Evolutionary conservation across 2,113 vertebrate species (phyloP).

Genomic region (Clarias macrocephalus): DNA sequence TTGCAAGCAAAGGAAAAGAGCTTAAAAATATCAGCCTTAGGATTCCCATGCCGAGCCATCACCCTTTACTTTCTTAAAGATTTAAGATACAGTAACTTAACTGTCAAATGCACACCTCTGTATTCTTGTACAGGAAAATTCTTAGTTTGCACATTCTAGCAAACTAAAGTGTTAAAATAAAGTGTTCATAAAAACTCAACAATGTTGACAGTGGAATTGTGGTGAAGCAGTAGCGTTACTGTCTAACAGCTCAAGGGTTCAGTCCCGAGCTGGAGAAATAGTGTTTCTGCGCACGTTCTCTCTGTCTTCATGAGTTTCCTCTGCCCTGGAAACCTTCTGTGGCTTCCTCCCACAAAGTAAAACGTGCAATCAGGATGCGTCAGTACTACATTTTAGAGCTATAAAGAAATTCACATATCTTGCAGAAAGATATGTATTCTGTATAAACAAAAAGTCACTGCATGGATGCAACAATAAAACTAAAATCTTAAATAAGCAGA

Average conservation of each 20-base stretch:
- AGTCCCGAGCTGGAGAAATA: not conserved
- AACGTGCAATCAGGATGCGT: not conserved
- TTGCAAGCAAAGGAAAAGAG: not conserved
- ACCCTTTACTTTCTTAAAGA: not conserved
- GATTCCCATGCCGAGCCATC: not conserved
- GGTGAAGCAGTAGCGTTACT: not conserved
- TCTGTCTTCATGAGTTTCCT: conserved; percentile 8
- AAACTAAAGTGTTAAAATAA: no score
- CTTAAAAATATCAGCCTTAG: not conserved
- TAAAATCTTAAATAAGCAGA: not conserved
- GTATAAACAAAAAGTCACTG: not conserved
- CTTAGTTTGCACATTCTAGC: not conserved
- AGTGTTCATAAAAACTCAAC: not conserved
- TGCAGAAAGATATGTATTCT: not conserved
- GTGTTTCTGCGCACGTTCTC: not conserved
- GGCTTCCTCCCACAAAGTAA: not conserved
- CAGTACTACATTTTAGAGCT: not conserved
- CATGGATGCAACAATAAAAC: not conserved
- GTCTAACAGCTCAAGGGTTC: not conserved
- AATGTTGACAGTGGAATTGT: not conserved
- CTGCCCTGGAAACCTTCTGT: not conserved
- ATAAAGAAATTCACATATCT: not conserved
- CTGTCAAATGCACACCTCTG: not conserved
- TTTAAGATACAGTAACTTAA: not conserved
- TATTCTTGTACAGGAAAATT: not conserved